Evolutionary conservation across 1,140 invertebrate species (phyloP).

Genomic region (Drosophila pectinifera): DNA sequence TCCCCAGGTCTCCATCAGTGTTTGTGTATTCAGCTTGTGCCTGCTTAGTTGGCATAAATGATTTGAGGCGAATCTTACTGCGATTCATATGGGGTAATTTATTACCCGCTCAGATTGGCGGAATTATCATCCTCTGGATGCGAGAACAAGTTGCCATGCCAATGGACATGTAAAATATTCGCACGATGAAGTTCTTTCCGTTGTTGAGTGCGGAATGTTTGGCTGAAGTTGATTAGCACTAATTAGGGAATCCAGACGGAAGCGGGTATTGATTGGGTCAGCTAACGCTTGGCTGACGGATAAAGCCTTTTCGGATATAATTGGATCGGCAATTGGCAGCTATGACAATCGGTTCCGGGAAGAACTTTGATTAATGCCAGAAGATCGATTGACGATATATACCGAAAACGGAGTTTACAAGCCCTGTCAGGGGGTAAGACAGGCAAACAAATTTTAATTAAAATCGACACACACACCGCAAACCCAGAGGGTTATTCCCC

Average conservation of each 20-base stretch:
- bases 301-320: conserved; percentile 44
- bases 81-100: conserved; percentile 55
- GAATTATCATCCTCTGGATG: conserved; percentile 17
- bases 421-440: conserved; percentile 37
- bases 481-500: conserved; percentile 13
- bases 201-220: conserved; percentile 38
- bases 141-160: conserved; percentile 34
- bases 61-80: conserved; percentile 63
- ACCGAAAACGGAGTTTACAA: conserved; percentile 16
- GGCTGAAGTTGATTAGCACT: conserved; percentile 51
- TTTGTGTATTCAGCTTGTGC: conserved; percentile 22
- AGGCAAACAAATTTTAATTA: conserved; percentile 66
- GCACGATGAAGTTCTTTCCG: conserved; percentile 33
- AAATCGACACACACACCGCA: conserved; percentile 34
- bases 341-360: conserved; percentile 33
- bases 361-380: not conserved
- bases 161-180: conserved; percentile 31
- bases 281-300: conserved; percentile 41
- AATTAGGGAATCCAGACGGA: conserved; percentile 32
- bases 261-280: conserved; percentile 47
- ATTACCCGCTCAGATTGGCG: conserved; percentile 30
- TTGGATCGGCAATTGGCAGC: conserved; percentile 39
- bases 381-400: conserved; percentile 9
- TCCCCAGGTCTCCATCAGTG: not conserved
- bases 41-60: conserved; percentile 64